Evolutionary conservation across 2,113 vertebrate species (phyloP), one percentile per base, ranked within the genome.

Genomic region (Chamaea fasciata): DNA sequence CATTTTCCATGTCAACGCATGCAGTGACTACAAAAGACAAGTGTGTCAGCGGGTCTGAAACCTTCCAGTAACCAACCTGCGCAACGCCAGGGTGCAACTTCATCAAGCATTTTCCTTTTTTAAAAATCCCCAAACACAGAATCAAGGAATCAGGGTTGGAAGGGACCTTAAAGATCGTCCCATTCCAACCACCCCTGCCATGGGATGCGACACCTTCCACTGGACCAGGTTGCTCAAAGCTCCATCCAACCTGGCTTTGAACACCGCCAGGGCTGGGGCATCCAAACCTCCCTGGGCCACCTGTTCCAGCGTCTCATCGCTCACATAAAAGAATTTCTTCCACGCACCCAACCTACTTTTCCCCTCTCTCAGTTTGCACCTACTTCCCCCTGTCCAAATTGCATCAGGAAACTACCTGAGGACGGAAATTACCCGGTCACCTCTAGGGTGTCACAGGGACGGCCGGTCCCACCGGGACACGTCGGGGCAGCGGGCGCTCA

Each of bases 1-100:
- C 15, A 1, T 8, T 47, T 63, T 24, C n/a, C 0, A 0, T 28
- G 41, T 37, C 46, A 33, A 31, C 0, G 0, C 44, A 28, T 0
- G 0, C 31, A 30, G 20, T 0, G 4, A 10, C 23, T 31, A 27
- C 1, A 2, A 41, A 41, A 75, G 31, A 24, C 19, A 30, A 50
- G 50, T 46, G 10, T 4, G 13, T 28, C n/a, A 20, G 37, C 0
- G 0, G 24, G 31, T 37, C 14, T 2, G n/a, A 59, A 57, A 73
- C 59, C 31, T 73, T 47, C 26, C 73, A 77, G 42, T 19, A 30
- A 65, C 69, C 64, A 78, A 50, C 10, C 14, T 15, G 42, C 11
- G 18, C 60, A 62, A 83, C 0, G 2, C 8, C 23, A 39, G 23
- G 31, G 64, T 11, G 20, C 0, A 0, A 62, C 37, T 49, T 57